These are phyloP conservation scores for Gibbula magus DNA, from an alignment of 2,888 invertebrate genomes.

Conservation along the genomic window DNA sequence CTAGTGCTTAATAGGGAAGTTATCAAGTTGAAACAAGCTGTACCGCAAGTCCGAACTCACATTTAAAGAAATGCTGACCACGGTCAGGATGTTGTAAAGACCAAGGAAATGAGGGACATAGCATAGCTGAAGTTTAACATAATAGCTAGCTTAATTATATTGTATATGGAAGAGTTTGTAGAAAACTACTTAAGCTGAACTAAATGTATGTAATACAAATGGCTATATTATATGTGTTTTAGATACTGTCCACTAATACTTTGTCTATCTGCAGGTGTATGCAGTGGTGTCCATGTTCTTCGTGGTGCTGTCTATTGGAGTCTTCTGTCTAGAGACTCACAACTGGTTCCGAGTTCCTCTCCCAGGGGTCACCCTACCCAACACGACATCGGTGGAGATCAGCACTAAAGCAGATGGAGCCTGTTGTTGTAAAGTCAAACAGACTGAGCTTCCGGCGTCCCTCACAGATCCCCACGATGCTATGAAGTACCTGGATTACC, in stretches of 20 bases:
- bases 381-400: background rate
- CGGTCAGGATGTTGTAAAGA: too few relatives aligned
- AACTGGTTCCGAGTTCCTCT: slow-evolving; percentile 65
- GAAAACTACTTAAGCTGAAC: too few relatives aligned
- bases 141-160: too few relatives aligned
- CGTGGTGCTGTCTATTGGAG: slow-evolving; percentile 69
- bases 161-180: too few relatives aligned
- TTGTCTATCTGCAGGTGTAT: slow-evolving; percentile 58
- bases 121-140: too few relatives aligned
- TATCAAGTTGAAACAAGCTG: too few relatives aligned
- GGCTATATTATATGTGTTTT: too few relatives aligned
- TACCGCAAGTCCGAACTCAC: too few relatives aligned
- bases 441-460: slow-evolving; percentile 34
- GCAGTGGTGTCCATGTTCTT: slow-evolving; percentile 72
- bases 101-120: too few relatives aligned
- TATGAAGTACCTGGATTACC: slow-evolving; percentile 67
- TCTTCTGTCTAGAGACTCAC: slow-evolving; percentile 73
- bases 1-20: too few relatives aligned
- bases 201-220: too few relatives aligned
- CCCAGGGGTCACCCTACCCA: slow-evolving; percentile 42
- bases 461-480: slow-evolving; percentile 64
- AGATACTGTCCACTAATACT: background rate
- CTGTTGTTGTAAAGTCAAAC: slow-evolving; percentile 38
- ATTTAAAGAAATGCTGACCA: too few relatives aligned
- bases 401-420: slow-evolving; percentile 16